A percentile compares a stretch with the other conserved stretches of the same genome.
phyloP scores from a whole-genome alignment of 1,140 invertebrate species.

The Macrosteles quadrilineatus region DNA sequence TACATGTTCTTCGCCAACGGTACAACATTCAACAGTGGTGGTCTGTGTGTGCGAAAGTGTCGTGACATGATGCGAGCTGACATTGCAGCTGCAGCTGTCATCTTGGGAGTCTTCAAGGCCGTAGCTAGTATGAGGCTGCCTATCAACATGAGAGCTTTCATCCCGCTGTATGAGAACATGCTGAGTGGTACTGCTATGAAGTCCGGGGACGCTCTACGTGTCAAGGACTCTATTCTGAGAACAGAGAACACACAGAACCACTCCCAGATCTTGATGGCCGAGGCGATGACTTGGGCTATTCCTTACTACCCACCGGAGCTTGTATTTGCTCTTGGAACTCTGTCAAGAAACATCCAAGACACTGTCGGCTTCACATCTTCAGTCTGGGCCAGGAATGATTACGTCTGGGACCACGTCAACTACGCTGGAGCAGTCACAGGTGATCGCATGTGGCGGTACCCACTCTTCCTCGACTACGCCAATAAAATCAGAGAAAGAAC shows the following conservation, averaged over 20 bases:
- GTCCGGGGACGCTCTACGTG: constrained; percentile 83
- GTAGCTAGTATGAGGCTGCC: constrained; percentile 69
- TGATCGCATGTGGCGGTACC: constrained; percentile 87
- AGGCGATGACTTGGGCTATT: background rate
- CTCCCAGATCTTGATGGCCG: constrained; percentile 1
- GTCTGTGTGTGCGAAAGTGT: constrained; percentile 77
- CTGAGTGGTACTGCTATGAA: constrained; percentile 79
- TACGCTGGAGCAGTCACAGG: constrained; percentile 70
- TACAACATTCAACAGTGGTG: constrained; percentile 87
- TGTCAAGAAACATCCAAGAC: constrained; percentile 5
- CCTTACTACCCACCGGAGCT: constrained; percentile 2
- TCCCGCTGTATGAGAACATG: constrained; percentile 87
- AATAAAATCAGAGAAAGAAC: constrained; percentile 10
- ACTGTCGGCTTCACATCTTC: constrained; percentile 65
- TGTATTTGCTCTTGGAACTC: constrained; percentile 8
- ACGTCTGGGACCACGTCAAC: constrained; percentile 63
- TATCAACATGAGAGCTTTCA: constrained; percentile 69
- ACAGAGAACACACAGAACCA: constrained; percentile 26
- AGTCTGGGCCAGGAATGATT: constrained; percentile 70
- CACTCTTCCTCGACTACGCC: constrained; percentile 57
- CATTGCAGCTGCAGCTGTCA: constrained; percentile 86
- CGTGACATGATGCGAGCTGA: constrained; percentile 83
- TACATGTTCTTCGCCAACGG: constrained; percentile 63
- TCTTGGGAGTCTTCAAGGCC: constrained; percentile 68
- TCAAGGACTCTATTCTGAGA: constrained; percentile 67